Conservation (phyloP, 1,140 invertebrate genomes). For the Sitobion miscanthi region DNA sequence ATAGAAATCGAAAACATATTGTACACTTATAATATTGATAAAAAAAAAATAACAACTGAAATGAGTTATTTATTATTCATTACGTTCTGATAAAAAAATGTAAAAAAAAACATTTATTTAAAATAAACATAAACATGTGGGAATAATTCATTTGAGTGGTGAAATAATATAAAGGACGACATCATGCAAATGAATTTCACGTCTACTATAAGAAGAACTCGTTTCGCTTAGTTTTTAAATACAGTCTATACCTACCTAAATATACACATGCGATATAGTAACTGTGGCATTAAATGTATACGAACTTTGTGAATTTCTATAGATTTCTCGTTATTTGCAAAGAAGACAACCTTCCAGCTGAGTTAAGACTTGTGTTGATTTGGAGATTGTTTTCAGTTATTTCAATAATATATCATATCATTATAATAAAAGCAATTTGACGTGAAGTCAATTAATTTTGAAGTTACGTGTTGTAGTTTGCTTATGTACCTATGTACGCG, state of each 20-base stretch:
- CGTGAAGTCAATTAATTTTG: neutral
- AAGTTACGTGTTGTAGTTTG: neutral
- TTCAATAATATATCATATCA: neutral
- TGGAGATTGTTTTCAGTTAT: conserved; percentile 1
- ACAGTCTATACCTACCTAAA: neutral
- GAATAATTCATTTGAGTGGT: conserved; percentile 10
- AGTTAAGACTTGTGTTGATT: neutral
- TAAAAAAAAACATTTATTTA: neutral
- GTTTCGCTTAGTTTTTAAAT: neutral
- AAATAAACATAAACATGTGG: neutral
- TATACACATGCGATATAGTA: neutral
- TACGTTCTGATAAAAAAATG: neutral
- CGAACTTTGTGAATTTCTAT: neutral
- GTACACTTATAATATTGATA: neutral
- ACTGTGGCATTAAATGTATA: neutral
- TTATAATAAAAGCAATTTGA: conserved; percentile 4
- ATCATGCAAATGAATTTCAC: neutral
- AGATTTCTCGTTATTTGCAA: neutral
- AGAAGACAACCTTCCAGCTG: conserved; percentile 1
- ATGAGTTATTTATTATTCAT: neutral
- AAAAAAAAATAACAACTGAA: neutral
- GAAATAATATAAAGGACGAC: conserved; percentile 13
- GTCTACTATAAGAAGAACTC: neutral
- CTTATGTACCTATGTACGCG: neutral
- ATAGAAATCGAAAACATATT: neutral